Base-by-base conservation (phyloP, 2,797 vertebrate genomes). In the Antrozous pallidus region DNA sequence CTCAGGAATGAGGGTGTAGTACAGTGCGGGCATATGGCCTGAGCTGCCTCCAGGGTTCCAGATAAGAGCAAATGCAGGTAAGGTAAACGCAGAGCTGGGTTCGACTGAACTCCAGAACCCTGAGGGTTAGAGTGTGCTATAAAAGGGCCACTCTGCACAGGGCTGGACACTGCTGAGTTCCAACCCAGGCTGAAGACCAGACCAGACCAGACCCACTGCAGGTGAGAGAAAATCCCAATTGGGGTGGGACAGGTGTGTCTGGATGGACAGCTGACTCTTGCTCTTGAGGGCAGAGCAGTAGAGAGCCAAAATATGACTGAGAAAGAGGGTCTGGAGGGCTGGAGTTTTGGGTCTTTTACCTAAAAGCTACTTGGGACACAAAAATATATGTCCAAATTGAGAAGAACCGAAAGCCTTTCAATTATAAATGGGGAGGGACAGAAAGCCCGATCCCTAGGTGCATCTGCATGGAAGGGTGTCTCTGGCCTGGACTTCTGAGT, bases 71-170 rank as follows among this genome's bases (percentile, higher is more conserved):
- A n/a, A 45, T 3, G 14, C 63, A 67, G 71, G 61, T 38, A 81
- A 67, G 85, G 49, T 79, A 14, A 69, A 74, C 94, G 45, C 24
- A 8, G 38, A 79, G 87, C 36, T 5, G 14, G 63, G 91, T 17
- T 42, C 79, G 8, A 92, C 95, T 38, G 63, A 70, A 75, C 89
- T 81, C 84, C 82, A 6, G 73, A 96, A 84, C 24, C 0, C 89
- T 13, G 89, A 83, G 81, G 84, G 69, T 61, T 69, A 90, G 79
- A 18, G 10, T 22, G 38, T 13, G 18, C 5, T 95, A 94, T 97
- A 97, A 97, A n/a, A n/a, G n/a, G 31, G n/a, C 36, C 0, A 11
- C 83, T 80, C 33, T 3, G n/a, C 7, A 4, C 69, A 56, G 31
- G 11, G 36, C 61, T 12, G 58, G 9, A 38, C 63, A 88, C 8